Base-by-base conservation (phyloP, 2,797 vertebrate genomes). In the Aratinga solstitialis region DNA sequence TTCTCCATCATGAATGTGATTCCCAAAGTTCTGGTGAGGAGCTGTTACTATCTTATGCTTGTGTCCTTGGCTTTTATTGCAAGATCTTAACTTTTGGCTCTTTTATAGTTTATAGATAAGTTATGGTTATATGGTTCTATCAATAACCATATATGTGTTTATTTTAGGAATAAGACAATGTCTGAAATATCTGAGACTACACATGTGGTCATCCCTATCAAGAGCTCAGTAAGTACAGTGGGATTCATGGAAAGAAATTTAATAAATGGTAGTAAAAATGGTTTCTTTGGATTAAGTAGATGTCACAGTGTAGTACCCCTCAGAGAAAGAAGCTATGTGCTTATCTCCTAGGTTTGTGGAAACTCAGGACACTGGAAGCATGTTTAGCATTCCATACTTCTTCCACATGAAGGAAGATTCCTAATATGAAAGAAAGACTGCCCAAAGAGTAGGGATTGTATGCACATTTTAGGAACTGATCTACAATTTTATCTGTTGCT, bases 191-290 rank as follows among this genome's bases (percentile, higher is more conserved):
- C 92, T 96, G 75, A 95, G 90, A 23, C 3, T 30, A 27, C 29
- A 68, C 3, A 4, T 94, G 74, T 94, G 72, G 91, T 3, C 24
- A 18, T 88, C 38, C 34, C 32, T 96, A 14, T 90, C 95, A 72
- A 84, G 51, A 78, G 81, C 93, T 75, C 7, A 30, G 97, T 96
- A 95, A 96, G 95, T 96, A 94, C 19, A 47, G 3, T 23, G 43
- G n/a, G 16, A 4, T 66, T 85, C 19, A 34, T 38, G 21, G 66
- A 67, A 71, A 79, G 13, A 94, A 90, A 34, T 34, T 5, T 56
- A 84, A 42, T 54, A 74, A 79, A 73, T 54, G 32, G 10, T 53
- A 59, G 42, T 38, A 74, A 43, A 81, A 75, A 43, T 16, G 50
- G 15, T 90, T 79, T 72, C 5, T 88, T 53, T 88, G 32, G 48